A percentile compares a stretch with the other conserved stretches of the same genome.
Conservation (phyloP, 1,140 invertebrate species). For the Melitaea cinxia region DNA sequence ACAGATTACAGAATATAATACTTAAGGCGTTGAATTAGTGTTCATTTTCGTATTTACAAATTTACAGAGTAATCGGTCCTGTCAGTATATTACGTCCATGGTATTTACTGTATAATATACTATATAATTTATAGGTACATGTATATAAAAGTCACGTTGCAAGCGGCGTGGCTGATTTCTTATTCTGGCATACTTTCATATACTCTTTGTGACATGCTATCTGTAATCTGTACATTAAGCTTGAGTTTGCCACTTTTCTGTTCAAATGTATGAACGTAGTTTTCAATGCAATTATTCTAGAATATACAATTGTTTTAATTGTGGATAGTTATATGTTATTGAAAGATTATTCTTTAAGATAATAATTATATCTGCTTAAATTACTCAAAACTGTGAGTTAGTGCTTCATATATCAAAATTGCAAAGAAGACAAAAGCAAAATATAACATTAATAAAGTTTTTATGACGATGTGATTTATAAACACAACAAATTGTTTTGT, state of each 20-base stretch:
- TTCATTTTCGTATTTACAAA: too few relatives aligned
- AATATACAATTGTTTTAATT: conserved; percentile 27
- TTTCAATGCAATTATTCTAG: conserved; percentile 49
- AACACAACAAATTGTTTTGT: conserved; percentile 3
- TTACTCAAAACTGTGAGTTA: background rate
- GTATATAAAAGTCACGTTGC: conserved; percentile 65
- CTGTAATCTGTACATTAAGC: conserved; percentile 36
- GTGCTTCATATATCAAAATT: background rate
- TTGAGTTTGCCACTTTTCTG: conserved; percentile 44
- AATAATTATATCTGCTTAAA: background rate
- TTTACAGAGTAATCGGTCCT: too few relatives aligned
- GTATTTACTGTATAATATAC: background rate
- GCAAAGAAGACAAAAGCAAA: background rate
- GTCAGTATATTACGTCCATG: too few relatives aligned
- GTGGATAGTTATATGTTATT: background rate
- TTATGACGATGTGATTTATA: conserved; percentile 13
- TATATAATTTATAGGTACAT: conserved; percentile 17
- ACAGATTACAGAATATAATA: too few relatives aligned
- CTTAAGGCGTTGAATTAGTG: too few relatives aligned
- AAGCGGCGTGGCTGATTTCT: conserved; percentile 66
- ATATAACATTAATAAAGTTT: background rate
- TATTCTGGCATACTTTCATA: conserved; percentile 58
- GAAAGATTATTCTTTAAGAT: background rate
- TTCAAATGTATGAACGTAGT: conserved; percentile 37
- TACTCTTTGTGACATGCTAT: conserved; percentile 49